phyloP scores from a whole-genome alignment of 30 jellyfish, hydroid and myxozoan genomes.

The Cassiopea andromeda region DNA sequence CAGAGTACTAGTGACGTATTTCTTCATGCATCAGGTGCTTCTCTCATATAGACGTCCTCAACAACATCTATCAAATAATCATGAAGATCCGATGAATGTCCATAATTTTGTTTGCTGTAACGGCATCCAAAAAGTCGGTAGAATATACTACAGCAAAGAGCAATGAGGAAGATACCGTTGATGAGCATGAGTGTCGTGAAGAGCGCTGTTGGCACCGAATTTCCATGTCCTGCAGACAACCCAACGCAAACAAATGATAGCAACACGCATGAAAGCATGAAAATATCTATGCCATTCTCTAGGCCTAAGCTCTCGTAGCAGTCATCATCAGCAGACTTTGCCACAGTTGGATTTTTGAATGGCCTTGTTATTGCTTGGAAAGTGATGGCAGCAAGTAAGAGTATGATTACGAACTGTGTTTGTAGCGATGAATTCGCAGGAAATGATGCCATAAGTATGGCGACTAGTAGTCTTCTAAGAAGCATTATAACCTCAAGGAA shows the following conservation, averaged over 20 bases:
- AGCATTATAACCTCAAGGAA: constrained; percentile 46
- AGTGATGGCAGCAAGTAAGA: constrained; percentile 26
- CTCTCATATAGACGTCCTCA: neutral
- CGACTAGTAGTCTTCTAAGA: constrained; percentile 35
- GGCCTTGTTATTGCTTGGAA: constrained; percentile 55
- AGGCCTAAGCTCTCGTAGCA: constrained; percentile 12
- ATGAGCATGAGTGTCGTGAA: neutral
- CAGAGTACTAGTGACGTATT: no score
- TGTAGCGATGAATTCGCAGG: constrained; percentile 29
- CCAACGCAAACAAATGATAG: constrained; percentile 43
- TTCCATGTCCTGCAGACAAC: constrained; percentile 19
- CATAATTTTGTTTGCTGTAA: neutral
- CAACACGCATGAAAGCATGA: constrained; percentile 43
- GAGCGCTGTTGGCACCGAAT: neutral
- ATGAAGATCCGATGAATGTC: neutral
- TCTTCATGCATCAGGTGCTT: no score
- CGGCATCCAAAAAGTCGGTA: constrained; percentile 21
- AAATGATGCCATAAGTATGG: constrained; percentile 27
- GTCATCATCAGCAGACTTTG: neutral
- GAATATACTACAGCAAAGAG: neutral
- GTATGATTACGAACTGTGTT: constrained; percentile 7
- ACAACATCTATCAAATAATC: neutral
- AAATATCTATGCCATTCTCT: constrained; percentile 38
- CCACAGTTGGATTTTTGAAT: neutral
- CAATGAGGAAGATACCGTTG: constrained; percentile 8